Percentiles rank a stretch among this genome's conserved stretches.
Evolutionary conservation across 2,113 vertebrate genomes (phyloP).

Genomic region (Macaca fascicularis): T2T-MFA8v1.1 NC_088377.1:57139501-57140000

Average conservation of each 20-base stretch:
- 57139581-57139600: too few relatives aligned
- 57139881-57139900: not conserved
- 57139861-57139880: not conserved
- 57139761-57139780: not conserved
- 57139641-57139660: too few relatives aligned
- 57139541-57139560: too few relatives aligned
- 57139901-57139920: conserved; percentile 51
- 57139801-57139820: conserved; percentile 4
- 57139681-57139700: too few relatives aligned
- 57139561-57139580: too few relatives aligned
- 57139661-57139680: too few relatives aligned
- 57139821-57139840: conserved; percentile 37
- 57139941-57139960: not conserved
- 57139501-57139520: too few relatives aligned
- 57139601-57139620: too few relatives aligned
- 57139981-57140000: not conserved
- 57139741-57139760: not conserved
- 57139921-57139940: conserved; percentile 49
- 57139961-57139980: not conserved
- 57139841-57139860: not conserved
- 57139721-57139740: not conserved
- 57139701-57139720: too few relatives aligned
- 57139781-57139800: not conserved
- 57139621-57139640: too few relatives aligned
- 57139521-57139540: too few relatives aligned